Evolutionary conservation across 2,797 vertebrate genomes (phyloP).

Genomic region (Gallinago stenura): DNA sequence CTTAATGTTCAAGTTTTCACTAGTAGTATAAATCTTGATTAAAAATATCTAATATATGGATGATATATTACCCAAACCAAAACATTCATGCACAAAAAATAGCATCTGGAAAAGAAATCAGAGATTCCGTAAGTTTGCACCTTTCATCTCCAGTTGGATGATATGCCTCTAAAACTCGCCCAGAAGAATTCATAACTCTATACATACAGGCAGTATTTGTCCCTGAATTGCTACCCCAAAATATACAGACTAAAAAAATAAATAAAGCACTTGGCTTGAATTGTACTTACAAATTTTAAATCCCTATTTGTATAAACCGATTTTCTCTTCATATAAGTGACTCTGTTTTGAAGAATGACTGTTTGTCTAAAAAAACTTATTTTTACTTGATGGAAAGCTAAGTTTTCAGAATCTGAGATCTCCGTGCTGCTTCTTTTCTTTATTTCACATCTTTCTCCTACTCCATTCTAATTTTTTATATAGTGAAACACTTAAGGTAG

Average conservation of each 20-base stretch:
- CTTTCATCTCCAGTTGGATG: background rate
- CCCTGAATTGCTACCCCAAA: background rate
- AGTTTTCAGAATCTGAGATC: background rate
- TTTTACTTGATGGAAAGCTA: background rate
- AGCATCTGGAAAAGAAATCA: background rate
- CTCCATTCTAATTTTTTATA: background rate
- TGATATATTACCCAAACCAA: background rate
- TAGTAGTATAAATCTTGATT: background rate
- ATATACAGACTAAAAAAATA: background rate
- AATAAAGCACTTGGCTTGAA: background rate
- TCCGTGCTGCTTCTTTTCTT: background rate
- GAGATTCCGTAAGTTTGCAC: background rate
- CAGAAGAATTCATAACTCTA: background rate
- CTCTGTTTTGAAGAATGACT: background rate
- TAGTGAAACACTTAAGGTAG: background rate
- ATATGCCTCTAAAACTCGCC: background rate
- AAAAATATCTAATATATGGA: background rate
- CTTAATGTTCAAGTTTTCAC: background rate
- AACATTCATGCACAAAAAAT: background rate
- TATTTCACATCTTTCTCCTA: background rate
- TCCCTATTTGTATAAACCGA: background rate
- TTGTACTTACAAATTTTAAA: background rate
- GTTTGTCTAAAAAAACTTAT: background rate
- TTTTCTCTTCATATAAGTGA: background rate
- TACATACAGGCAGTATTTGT: background rate